Base-by-base conservation (phyloP, 2,113 vertebrate genomes). In the Cephalopterus ornatus region DNA sequence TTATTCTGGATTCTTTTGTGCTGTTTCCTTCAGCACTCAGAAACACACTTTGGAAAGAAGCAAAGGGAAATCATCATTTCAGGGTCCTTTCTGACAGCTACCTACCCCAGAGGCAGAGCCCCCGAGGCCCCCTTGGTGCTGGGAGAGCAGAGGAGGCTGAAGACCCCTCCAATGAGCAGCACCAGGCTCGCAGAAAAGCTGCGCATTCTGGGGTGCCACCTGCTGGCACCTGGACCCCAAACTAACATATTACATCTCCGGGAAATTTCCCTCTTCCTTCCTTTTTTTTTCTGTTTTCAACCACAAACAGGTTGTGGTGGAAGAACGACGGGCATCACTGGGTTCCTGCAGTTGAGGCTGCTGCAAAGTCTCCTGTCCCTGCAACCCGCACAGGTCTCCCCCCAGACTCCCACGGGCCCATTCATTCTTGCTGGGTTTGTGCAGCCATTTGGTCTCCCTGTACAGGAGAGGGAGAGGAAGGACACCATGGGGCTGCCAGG, bases 161-260 rank as follows among this genome's bases (percentile, higher is more conserved):
- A 12, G 37, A 8, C 2, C 3, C 4, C 28, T 11, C 6, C 5
- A 8, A 20, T 4, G 56, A 56, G 37, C 26, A 10, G 39, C 20
- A 22, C 2, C 7, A 8, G 41, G 30, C 63, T 24, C 0, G 11
- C 66, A 79, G 72, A 23, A 50, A 59, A 76, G 33, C 59, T 55
- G 76, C 24, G 13, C 84, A 91, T 93, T 78, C 91, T 85, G 63
- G 80, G 76, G 52, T 89, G 95, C 95, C 95, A 95, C 84, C 95
- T 97, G 58, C 96, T 50, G 94, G 91, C 83, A 81, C 16, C 2
- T 8, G 59, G 30, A 27, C 65, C 13, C 42, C 21, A 19, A 59
- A 24, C 12, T 6, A n/a, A 8, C 72, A 17, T 44, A 24, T 53
- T 9, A 26, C n/a, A 11, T 4, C 8, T 3, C 12, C 1, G 15